Evolutionary conservation across 2,797 vertebrate genomes (phyloP), one percentile per base, ranked within the genome.

Genomic region (Antrozous pallidus): DNA sequence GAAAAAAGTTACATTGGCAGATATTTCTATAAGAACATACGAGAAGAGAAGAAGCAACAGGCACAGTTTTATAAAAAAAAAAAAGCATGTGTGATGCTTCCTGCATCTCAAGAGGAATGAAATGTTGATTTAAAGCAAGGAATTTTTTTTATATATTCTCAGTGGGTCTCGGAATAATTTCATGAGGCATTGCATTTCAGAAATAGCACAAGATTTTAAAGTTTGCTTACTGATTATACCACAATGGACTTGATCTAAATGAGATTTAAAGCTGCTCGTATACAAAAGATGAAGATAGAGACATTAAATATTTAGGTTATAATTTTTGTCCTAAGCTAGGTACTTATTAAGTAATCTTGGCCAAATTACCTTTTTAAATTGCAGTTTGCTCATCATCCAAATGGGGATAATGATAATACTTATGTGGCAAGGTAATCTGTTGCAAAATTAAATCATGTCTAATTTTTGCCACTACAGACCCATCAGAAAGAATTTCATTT

Each of bases 161-260:
- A 65, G 36, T 3, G 56, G 38, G 17, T 51, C 49, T 93, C 70
- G 26, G 70, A 91, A 86, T 71, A 74, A 83, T 65, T 95, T 93
- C 56, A 77, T 38, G 33, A 88, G 26, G n/a, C 73, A 58, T 42
- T 2, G 28, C 28, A 16, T 31, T 87, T 90, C 69, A 77, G 67
- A 93, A 95, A 69, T 38, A 67, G 45, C 54, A 56, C 0, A 84
- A 67, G 40, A 70, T 81, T 58, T 61, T 28, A 20, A 93, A 80
- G 24, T 83, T 75, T 85, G 70, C 63, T 82, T 94, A 84, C 61
- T 94, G 79, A 92, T 87, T 94, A 75, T 38, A 83, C 22, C 63
- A 67, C 2, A 20, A 3, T 82, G 36, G 20, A 38, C n/a, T 24
- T 83, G 47, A 79, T 36, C 33, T 61, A 86, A 87, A 75, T 28